These are phyloP conservation scores for Ectropis crepuscularia DNA, from an alignment of 2,888 invertebrate genomes.

Conservation along the genomic window DNA sequence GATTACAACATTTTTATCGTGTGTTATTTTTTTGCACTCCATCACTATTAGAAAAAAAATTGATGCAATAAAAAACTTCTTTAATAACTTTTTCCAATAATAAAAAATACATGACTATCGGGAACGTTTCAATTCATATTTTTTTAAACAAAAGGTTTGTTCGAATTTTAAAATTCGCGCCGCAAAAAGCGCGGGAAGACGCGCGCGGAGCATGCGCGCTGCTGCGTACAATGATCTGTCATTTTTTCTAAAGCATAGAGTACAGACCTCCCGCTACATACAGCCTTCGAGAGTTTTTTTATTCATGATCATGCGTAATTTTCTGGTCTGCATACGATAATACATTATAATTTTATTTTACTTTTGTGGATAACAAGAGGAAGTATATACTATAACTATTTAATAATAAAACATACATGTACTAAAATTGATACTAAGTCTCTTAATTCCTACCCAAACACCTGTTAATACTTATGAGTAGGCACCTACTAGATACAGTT, in stretches of 20 bases:
- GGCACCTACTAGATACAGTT: too few species aligned
- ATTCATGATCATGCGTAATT: constrained; percentile 58
- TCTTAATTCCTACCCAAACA: too few species aligned
- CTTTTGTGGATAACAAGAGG: neutral
- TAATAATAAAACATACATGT: too few species aligned
- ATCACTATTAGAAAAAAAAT: constrained; percentile 39
- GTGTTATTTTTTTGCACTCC: constrained; percentile 43
- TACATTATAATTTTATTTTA: neutral
- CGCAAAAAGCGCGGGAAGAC: constrained; percentile 63
- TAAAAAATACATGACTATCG: constrained; percentile 7
- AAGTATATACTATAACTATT: neutral
- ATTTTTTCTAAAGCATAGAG: constrained; percentile 55
- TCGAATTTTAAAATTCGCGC: constrained; percentile 56
- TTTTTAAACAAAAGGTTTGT: constrained; percentile 23
- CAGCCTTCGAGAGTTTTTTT: constrained; percentile 57
- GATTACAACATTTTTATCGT: constrained; percentile 33
- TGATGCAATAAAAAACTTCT: constrained; percentile 4
- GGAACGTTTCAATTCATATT: constrained; percentile 9
- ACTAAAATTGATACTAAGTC: too few species aligned
- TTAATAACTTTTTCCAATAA: neutral
- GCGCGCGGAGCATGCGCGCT: constrained; percentile 73
- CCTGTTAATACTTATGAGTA: too few species aligned
- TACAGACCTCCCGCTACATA: constrained; percentile 62
- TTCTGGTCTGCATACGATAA: constrained; percentile 53
- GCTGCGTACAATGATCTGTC: constrained; percentile 65